phyloP scores from a whole-genome alignment of 2,888 invertebrate species.

The Aleiodes testaceus region DNA sequence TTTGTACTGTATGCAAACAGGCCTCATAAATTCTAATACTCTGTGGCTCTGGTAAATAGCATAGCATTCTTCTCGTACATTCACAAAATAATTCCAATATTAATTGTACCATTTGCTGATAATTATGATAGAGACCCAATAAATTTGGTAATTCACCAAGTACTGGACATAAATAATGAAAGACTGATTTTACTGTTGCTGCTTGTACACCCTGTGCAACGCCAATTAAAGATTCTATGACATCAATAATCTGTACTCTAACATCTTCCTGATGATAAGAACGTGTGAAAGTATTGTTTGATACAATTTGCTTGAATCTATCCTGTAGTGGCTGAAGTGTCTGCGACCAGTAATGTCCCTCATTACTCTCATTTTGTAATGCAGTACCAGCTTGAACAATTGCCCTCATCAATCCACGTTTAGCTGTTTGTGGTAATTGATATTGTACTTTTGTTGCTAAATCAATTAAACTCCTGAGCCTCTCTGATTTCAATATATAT shows the following conservation, averaged over 20 bases:
- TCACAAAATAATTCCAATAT: conserved; percentile 83
- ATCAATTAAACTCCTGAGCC: conserved; percentile 75
- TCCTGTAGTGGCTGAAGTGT: conserved; percentile 74
- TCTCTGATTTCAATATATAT: conserved; percentile 76
- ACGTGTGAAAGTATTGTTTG: conserved; percentile 75
- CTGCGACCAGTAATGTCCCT: conserved; percentile 60
- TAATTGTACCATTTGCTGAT: conserved; percentile 84
- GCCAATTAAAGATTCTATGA: conserved; percentile 84
- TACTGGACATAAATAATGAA: conserved; percentile 79
- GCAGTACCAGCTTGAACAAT: conserved; percentile 81
- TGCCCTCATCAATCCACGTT: conserved; percentile 82
- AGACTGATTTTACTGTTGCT: conserved; percentile 74
- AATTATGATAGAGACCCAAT: conserved; percentile 84
- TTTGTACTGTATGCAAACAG: conserved; percentile 81
- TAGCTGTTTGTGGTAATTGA: conserved; percentile 76
- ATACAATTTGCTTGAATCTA: conserved; percentile 75
- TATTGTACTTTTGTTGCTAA: conserved; percentile 75
- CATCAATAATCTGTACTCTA: conserved; percentile 81
- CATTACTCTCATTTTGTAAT: conserved; percentile 63
- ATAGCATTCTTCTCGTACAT: conserved; percentile 82
- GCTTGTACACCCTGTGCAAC: conserved; percentile 79
- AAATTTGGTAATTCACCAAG: conserved; percentile 82
- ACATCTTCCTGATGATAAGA: conserved; percentile 78
- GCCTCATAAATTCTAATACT: conserved; percentile 80
- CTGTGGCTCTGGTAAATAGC: conserved; percentile 76